Evolutionary conservation across 2,888 invertebrate species (phyloP).

Genomic region (Zygothrica quintamaculata): DNA sequence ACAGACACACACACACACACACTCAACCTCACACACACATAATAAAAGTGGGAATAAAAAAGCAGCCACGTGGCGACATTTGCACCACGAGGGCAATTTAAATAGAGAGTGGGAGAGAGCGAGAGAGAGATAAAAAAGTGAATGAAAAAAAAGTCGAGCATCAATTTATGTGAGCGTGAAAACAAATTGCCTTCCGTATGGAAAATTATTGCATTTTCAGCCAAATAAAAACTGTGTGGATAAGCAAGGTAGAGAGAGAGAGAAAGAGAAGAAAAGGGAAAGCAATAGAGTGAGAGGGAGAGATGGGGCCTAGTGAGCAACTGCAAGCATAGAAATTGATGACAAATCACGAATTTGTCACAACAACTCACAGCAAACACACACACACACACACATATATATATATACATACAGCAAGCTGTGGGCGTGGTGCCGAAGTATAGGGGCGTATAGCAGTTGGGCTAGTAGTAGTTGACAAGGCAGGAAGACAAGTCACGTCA

Average conservation of each 20-base stretch:
- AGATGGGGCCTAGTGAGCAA: slow-evolving; percentile 13
- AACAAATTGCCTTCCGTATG: slow-evolving; percentile 72
- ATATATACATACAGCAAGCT: background rate
- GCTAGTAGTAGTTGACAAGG: slow-evolving; percentile 4
- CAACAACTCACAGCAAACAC: slow-evolving; percentile 28
- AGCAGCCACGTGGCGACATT: slow-evolving; percentile 48
- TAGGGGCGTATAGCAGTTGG: background rate
- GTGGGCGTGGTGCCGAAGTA: background rate
- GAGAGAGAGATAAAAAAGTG: slow-evolving; percentile 27
- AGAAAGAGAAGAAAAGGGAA: background rate
- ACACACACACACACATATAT: slow-evolving; percentile 21
- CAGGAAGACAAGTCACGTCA: slow-evolving; percentile 19
- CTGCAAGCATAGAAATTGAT: slow-evolving; percentile 55
- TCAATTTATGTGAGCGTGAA: slow-evolving; percentile 71
- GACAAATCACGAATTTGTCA: slow-evolving; percentile 74
- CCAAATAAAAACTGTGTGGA: slow-evolving; percentile 39
- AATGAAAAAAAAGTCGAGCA: slow-evolving; percentile 29
- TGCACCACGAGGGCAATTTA: slow-evolving; percentile 42
- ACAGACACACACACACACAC: slow-evolving; percentile 8
- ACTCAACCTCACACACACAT: too few species aligned
- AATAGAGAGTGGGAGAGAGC: slow-evolving; percentile 31
- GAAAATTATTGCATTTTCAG: slow-evolving; percentile 66
- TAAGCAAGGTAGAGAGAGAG: background rate
- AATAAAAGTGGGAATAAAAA: slow-evolving; percentile 7
- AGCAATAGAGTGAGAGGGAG: background rate